These are phyloP conservation scores for Drosophila insularis DNA, from an alignment of 1,140 invertebrate genomes.

Conservation along the genomic window DNA sequence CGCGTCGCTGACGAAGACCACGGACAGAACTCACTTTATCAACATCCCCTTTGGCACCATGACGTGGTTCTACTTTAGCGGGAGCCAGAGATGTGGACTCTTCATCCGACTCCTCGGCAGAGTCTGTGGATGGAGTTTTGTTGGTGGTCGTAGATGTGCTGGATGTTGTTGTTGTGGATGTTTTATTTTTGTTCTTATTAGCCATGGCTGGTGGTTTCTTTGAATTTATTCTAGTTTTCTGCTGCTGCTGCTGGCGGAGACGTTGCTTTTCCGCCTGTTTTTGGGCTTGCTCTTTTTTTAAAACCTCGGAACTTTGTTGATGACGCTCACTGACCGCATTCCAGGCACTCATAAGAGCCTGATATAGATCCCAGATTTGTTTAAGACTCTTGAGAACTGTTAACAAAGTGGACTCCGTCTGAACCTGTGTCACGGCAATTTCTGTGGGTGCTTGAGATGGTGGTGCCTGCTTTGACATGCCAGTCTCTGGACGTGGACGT, in stretches of 20 bases:
- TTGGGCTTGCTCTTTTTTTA: conserved; percentile 53
- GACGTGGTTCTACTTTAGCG: conserved; percentile 29
- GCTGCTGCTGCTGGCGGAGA: conserved; percentile 56
- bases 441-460: conserved; percentile 5
- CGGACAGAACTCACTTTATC: conserved; percentile 36
- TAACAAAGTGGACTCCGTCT: conserved; percentile 52
- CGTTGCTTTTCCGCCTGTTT: conserved; percentile 57
- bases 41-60: conserved; percentile 34
- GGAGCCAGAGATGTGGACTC: conserved; percentile 6
- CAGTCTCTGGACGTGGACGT: conserved; percentile 29
- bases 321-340: conserved; percentile 57
- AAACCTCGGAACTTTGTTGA: conserved; percentile 54
- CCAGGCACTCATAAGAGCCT: conserved; percentile 70
- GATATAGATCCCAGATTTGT: conserved; percentile 76
- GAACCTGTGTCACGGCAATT: not conserved
- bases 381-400: conserved; percentile 68
- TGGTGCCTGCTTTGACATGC: conserved; percentile 42
- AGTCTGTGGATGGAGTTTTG: conserved; percentile 25
- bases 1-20: conserved; percentile 60
- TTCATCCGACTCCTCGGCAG: conserved; percentile 36
- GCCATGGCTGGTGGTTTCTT: conserved; percentile 64
- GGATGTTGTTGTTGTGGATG: conserved; percentile 35
- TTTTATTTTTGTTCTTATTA: conserved; percentile 55
- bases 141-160: conserved; percentile 33
- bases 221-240: conserved; percentile 61